These are phyloP conservation scores for Actinia equina DNA, from an alignment of 64 coral and sea anemone species.

Conservation along the genomic window DNA sequence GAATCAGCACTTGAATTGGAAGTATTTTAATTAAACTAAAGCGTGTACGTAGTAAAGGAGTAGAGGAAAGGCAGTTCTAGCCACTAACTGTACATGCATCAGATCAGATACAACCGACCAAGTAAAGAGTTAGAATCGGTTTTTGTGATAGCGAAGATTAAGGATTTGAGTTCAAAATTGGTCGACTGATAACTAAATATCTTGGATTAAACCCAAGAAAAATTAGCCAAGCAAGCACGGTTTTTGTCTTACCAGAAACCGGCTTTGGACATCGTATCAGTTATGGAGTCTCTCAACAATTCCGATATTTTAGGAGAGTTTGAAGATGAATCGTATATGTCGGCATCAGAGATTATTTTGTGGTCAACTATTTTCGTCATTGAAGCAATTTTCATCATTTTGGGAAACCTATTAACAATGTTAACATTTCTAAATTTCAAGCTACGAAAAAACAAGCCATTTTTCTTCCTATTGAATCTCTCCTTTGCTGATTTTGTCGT, in stretches of 20 bases:
- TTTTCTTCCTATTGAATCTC: constrained; percentile 27
- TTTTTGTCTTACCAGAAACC: not conserved
- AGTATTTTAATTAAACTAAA: not conserved
- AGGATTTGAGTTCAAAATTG: too few species aligned
- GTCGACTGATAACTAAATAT: too few species aligned
- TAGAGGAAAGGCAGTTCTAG: not conserved
- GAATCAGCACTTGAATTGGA: not conserved
- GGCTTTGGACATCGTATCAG: not conserved
- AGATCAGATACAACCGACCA: too few species aligned
- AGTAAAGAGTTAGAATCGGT: too few species aligned
- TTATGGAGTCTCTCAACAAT: not conserved
- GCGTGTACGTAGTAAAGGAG: not conserved
- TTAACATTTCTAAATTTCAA: constrained; percentile 15
- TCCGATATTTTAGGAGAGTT: not conserved
- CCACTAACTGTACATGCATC: not conserved
- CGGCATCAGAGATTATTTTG: not conserved
- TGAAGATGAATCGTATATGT: not conserved
- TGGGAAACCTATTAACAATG: constrained; percentile 16
- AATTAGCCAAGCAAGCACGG: not conserved
- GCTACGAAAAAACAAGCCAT: constrained; percentile 19
- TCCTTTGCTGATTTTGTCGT: constrained; percentile 26
- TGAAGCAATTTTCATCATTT: constrained; percentile 5
- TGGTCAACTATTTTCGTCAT: constrained; percentile 1
- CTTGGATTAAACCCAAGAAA: not conserved
- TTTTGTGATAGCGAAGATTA: too few species aligned